These are phyloP conservation scores for Malacosoma neustria DNA, from an alignment of 2,888 invertebrate genomes.

Conservation along the genomic window DNA sequence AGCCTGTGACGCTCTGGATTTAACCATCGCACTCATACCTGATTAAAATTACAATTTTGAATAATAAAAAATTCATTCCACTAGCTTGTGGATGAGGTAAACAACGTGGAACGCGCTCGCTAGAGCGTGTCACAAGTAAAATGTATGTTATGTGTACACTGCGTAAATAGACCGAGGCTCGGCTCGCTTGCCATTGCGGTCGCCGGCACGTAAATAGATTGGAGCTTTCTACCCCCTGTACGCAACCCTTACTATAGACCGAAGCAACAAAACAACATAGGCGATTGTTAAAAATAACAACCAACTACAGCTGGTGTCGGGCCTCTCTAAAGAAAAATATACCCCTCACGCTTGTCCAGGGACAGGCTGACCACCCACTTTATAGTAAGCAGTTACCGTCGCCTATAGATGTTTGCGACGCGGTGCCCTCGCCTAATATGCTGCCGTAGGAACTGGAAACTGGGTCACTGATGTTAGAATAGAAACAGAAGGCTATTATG, in stretches of 20 bases:
- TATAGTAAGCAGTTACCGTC: not conserved
- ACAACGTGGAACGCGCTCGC: not conserved
- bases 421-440: no score
- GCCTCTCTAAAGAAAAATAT: no score
- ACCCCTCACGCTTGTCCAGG: conserved; percentile 1
- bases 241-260: not conserved
- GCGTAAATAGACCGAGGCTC: not conserved
- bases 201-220: not conserved
- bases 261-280: no score
- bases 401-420: no score
- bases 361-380: not conserved
- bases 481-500: no score
- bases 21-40: no score
- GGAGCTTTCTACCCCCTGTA: not conserved
- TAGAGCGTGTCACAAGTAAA: not conserved
- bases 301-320: no score
- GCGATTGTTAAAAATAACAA: no score
- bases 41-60: not conserved
- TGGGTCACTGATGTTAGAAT: no score
- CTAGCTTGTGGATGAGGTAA: not conserved
- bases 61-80: not conserved
- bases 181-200: not conserved
- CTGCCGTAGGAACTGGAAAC: no score
- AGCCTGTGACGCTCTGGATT: no score
- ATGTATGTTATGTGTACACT: not conserved